Conservation (phyloP, 2,888 invertebrate species). For the Pocota personata region DNA sequence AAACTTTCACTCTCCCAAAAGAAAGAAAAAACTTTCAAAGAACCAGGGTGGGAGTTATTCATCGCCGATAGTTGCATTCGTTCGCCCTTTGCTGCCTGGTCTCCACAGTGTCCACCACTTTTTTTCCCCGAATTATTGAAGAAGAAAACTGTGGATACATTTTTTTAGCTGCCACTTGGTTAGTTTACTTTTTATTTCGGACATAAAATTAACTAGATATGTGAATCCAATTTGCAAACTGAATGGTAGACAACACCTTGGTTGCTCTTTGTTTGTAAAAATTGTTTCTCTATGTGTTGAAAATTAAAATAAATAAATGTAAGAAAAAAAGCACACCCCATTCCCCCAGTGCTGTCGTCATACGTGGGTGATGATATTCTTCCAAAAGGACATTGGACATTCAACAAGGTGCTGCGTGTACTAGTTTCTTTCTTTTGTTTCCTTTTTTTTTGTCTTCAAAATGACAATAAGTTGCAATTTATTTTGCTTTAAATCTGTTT, state of each 20-base stretch:
- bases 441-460: neutral
- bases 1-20: conserved; percentile 63
- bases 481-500: conserved; percentile 10
- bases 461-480: conserved; percentile 9
- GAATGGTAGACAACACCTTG: neutral
- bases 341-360: conserved; percentile 60
- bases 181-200: conserved; percentile 14
- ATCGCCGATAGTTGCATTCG: conserved; percentile 65
- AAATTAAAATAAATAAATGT: conserved; percentile 24
- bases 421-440: conserved; percentile 37
- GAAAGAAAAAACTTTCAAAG: conserved; percentile 40
- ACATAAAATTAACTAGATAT: neutral
- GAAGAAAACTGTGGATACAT: conserved; percentile 62
- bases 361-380: conserved; percentile 31
- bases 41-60: conserved; percentile 58
- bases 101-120: conserved; percentile 23
- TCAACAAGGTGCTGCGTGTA: conserved; percentile 77
- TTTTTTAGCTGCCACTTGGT: conserved; percentile 49
- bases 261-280: neutral
- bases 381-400: conserved; percentile 74
- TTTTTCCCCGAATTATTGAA: conserved; percentile 21
- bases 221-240: neutral
- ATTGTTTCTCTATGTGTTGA: conserved; percentile 10
- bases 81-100: conserved; percentile 53
- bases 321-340: conserved; percentile 56